These are phyloP conservation scores for Diuraphis noxia DNA, from an alignment of 1,140 invertebrate genomes.

Conservation along the genomic window DNA sequence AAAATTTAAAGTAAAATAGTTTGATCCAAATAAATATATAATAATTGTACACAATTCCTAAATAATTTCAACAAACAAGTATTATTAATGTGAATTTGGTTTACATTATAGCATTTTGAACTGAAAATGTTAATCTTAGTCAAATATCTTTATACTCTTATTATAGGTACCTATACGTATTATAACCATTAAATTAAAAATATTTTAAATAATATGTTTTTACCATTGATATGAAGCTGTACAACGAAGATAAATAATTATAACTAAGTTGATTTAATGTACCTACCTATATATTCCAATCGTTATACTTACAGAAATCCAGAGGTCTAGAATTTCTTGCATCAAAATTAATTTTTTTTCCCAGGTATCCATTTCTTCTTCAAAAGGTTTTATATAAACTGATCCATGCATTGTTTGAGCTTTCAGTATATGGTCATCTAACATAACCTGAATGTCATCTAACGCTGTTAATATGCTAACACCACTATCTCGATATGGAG, in stretches of 20 bases:
- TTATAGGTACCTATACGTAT: too few relatives aligned
- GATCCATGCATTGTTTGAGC: slow-evolving; percentile 96
- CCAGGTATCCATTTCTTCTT: slow-evolving; percentile 85
- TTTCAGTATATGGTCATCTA: slow-evolving; percentile 96
- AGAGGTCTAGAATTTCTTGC: slow-evolving; percentile 94
- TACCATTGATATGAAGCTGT: neutral
- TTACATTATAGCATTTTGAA: neutral
- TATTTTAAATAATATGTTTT: neutral
- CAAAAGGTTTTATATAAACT: slow-evolving; percentile 90
- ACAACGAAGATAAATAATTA: neutral
- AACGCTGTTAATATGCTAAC: slow-evolving; percentile 82
- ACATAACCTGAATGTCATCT: slow-evolving; percentile 88
- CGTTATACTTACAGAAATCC: slow-evolving; percentile 72
- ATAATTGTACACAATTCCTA: neutral
- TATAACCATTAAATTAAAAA: neutral
- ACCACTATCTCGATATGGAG: slow-evolving; percentile 61
- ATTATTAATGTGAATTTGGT: neutral
- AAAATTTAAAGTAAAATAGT: too few relatives aligned
- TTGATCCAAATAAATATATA: neutral
- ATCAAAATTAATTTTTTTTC: slow-evolving; percentile 87
- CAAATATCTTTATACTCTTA: neutral
- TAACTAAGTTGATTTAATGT: neutral
- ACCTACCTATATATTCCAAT: neutral
- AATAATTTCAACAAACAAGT: neutral
- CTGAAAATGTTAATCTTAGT: neutral